Conservation (phyloP, 1,140 invertebrate genomes). For the Solenopsis fugax region DNA sequence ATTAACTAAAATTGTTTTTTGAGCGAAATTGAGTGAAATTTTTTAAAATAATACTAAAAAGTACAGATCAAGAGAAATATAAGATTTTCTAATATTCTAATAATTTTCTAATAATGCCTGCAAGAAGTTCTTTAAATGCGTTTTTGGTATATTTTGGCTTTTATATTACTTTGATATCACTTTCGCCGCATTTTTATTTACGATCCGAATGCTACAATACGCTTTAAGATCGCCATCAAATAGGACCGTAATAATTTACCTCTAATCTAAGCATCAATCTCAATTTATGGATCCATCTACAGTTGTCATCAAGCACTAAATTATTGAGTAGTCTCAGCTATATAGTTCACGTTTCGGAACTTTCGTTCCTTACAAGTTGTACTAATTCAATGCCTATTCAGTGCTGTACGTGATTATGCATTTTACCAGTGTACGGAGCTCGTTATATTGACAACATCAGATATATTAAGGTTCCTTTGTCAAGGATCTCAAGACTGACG, state of each 20-base stretch:
- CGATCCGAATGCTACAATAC: background rate
- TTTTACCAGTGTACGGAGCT: background rate
- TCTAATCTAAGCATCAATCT: slow-evolving; percentile 19
- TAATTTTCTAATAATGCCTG: background rate
- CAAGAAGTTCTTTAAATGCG: background rate
- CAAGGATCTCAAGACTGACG: slow-evolving; percentile 16
- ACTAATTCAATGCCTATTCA: slow-evolving; percentile 17
- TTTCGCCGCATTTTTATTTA: background rate
- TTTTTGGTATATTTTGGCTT: background rate
- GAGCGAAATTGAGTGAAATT: background rate
- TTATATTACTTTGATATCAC: background rate
- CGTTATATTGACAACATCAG: slow-evolving; percentile 21
- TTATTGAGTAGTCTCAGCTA: background rate
- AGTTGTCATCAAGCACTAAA: slow-evolving; percentile 12
- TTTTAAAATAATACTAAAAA: background rate
- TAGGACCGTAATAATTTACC: background rate
- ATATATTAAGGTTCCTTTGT: slow-evolving; percentile 35
- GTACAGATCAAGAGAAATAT: background rate
- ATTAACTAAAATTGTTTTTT: background rate
- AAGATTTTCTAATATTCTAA: too few relatives aligned
- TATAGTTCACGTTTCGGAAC: background rate
- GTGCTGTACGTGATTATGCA: background rate
- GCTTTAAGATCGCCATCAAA: slow-evolving; percentile 13
- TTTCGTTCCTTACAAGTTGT: background rate
- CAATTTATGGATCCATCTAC: slow-evolving; percentile 14